Evolutionary conservation across 2,888 invertebrate species (phyloP).

Genomic region (Eucera pruinosa): DNA sequence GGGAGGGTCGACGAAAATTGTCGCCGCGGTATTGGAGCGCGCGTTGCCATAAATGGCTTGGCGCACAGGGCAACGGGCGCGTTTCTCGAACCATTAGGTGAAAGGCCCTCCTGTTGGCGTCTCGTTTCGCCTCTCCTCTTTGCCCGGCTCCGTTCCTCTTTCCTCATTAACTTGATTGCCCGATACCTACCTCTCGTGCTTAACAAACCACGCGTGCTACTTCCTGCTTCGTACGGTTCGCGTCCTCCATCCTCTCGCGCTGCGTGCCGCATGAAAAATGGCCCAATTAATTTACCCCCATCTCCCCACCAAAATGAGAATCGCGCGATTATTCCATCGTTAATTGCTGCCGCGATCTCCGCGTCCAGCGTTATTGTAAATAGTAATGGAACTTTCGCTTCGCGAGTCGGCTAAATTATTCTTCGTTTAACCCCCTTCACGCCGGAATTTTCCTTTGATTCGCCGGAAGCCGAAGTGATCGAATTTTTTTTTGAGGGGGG

Average conservation of each 20-base stretch:
- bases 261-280: slow-evolving; percentile 59
- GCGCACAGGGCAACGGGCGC: slow-evolving; percentile 39
- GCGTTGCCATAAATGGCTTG: slow-evolving; percentile 63
- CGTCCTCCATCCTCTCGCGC: slow-evolving; percentile 9
- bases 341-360: slow-evolving; percentile 42
- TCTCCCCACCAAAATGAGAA: neutral
- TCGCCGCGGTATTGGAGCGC: neutral
- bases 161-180: slow-evolving; percentile 63
- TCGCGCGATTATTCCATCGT: slow-evolving; percentile 33
- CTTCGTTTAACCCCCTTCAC: too few relatives aligned
- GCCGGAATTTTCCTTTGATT: too few relatives aligned
- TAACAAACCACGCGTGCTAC: slow-evolving; percentile 37
- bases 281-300: slow-evolving; percentile 55
- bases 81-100: slow-evolving; percentile 67
- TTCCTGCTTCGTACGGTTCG: slow-evolving; percentile 38
- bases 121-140: slow-evolving; percentile 23
- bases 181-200: slow-evolving; percentile 57
- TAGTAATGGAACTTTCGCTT: slow-evolving; percentile 26
- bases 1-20: slow-evolving; percentile 39
- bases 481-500: too few relatives aligned
- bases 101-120: slow-evolving; percentile 49
- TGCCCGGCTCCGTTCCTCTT: slow-evolving; percentile 47
- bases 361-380: slow-evolving; percentile 33
- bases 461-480: too few relatives aligned
- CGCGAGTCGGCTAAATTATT: neutral